Base-by-base conservation (phyloP, 2,888 invertebrate species). In the Torymus tubicola region DNA sequence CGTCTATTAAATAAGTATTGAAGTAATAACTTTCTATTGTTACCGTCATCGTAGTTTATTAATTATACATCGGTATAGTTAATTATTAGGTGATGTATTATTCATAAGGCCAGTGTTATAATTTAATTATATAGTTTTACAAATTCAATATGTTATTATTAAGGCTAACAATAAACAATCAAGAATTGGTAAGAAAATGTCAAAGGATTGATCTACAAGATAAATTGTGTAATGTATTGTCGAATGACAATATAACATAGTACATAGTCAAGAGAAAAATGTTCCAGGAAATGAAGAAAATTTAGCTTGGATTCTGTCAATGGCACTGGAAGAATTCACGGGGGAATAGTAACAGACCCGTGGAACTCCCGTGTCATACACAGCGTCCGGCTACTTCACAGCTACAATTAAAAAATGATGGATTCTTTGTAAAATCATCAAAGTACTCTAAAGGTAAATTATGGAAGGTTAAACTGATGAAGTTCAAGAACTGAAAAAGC, bases 261-360 rank as follows among this genome's bases (percentile, higher is more conserved):
- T 16, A 24, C 2, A 13, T n/a, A n/a, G n/a, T n/a, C 2, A 8
- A 31, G 10, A 18, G 61, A n/a, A 16, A 63, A 42, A 42, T 42
- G 42, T 42, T 42, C 42, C 10, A 21, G 52, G 18, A 68, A 53
- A 78, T 58, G 55, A 67, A 42, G 42, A 42, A 42, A 57, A 24
- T 75, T 12, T 77, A 86, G 89, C 87, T 88, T 88, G 88, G 88
- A 88, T 87, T 90, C 94, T 94, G 94, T 94, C 94, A 95, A 95
- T 95, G 95, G 95, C 95, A 95, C 95, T 95, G 95, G 95, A 95
- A 95, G 95, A 95, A 95, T 95, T 95, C 95, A 95, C 95, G 95
- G 95, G 95, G 94, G 93, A 91, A 88, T 92, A 85, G 86, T 84
- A 88, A 90, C 87, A 85, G 86, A 78, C 89, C 89, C 90, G 90